Percentiles rank a stretch among this genome's conserved stretches.
phyloP scores from a whole-genome alignment of 2,797 vertebrate genomes.

The Danio tinwini region DNA sequence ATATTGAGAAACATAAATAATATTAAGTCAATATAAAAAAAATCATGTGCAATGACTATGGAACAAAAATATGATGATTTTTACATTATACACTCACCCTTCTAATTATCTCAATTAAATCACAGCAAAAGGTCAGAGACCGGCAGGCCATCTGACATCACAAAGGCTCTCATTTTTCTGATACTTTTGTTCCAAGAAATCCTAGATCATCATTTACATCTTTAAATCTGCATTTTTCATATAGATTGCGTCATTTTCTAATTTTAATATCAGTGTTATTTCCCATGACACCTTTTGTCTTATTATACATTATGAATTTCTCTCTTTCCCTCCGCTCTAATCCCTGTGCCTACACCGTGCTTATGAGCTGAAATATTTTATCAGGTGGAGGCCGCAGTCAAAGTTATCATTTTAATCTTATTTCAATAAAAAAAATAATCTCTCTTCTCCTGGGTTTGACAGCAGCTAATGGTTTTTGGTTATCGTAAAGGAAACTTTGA shows the following conservation, averaged over 20 bases:
- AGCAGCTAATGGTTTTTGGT: slow-evolving; percentile 93
- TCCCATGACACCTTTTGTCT: slow-evolving; percentile 86
- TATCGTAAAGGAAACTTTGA: slow-evolving; percentile 89
- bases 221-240: slow-evolving; percentile 84
- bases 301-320: slow-evolving; percentile 86
- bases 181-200: slow-evolving; percentile 54
- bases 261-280: slow-evolving; percentile 87
- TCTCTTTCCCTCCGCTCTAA: slow-evolving; percentile 76
- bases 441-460: slow-evolving; percentile 85
- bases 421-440: slow-evolving; percentile 98
- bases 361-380: slow-evolving; percentile 99
- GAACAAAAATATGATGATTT: neutral
- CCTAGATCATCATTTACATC: slow-evolving; percentile 77
- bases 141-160: slow-evolving; percentile 35
- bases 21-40: neutral
- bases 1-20: neutral
- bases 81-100: neutral
- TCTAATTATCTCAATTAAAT: slow-evolving; percentile 26
- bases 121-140: slow-evolving; percentile 25
- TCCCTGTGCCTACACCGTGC: slow-evolving; percentile 85
- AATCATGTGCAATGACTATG: neutral
- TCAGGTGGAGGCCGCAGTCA: slow-evolving; percentile 89
- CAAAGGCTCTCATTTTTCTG: slow-evolving; percentile 33
- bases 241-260: slow-evolving; percentile 80
- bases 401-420: slow-evolving; percentile 93